These are phyloP conservation scores for Bellardia bayeri DNA, from an alignment of 2,888 invertebrate genomes.

Conservation along the genomic window DNA sequence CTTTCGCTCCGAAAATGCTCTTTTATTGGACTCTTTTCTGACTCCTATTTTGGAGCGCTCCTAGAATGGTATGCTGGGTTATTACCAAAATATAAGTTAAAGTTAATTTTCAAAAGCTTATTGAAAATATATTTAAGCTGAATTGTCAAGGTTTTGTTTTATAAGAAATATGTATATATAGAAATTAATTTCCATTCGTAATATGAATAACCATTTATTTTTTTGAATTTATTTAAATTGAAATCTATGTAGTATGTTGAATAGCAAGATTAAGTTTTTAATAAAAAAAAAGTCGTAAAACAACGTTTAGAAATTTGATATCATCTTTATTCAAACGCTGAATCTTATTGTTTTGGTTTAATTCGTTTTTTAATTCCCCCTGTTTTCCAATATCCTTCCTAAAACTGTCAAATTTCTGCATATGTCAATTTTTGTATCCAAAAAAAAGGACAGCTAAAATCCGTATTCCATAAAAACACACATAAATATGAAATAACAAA, in stretches of 20 bases:
- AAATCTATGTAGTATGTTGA: background rate
- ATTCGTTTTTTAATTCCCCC: background rate
- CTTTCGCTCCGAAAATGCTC: too few species aligned
- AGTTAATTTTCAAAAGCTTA: too few species aligned
- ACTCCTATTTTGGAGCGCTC: too few species aligned
- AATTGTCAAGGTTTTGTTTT: too few species aligned
- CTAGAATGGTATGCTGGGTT: too few species aligned
- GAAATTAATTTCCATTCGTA: too few species aligned
- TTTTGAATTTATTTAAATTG: too few species aligned
- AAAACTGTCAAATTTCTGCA: slow-evolving; percentile 41
- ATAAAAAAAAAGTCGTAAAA: background rate
- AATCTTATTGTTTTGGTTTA: background rate
- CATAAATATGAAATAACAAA: background rate
- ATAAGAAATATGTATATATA: too few species aligned
- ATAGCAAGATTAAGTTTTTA: background rate
- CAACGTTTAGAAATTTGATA: slow-evolving; percentile 8
- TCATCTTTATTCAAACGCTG: background rate
- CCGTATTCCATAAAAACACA: slow-evolving; percentile 14
- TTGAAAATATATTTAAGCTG: too few species aligned
- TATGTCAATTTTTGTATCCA: slow-evolving; percentile 14
- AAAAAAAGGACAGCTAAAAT: slow-evolving; percentile 1
- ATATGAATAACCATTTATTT: too few species aligned
- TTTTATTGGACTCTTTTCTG: too few species aligned
- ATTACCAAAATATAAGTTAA: too few species aligned
- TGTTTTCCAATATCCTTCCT: slow-evolving; percentile 35